Percentiles rank a stretch among this genome's conserved stretches.
phyloP scores from a whole-genome alignment of 2,113 vertebrate species.

The Seriola aureovittata region DNA sequence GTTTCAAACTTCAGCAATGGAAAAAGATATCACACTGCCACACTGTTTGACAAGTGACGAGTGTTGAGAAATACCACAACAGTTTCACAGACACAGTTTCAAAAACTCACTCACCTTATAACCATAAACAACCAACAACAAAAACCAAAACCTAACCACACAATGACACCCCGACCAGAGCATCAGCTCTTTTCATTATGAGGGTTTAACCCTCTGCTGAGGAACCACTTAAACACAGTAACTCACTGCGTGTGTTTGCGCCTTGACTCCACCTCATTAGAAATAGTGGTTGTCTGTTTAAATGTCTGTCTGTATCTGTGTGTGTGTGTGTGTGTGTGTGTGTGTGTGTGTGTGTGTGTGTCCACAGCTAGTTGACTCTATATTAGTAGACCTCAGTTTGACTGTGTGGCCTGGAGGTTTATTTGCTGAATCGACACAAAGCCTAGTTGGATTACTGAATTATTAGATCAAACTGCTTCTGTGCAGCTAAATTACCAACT shows the following conservation, averaged over 20 bases:
- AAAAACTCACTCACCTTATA: too few species aligned
- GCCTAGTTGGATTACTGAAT: slow-evolving; percentile 28
- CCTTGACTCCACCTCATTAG: slow-evolving; percentile 1
- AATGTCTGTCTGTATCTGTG: slow-evolving; percentile 1
- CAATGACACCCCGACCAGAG: too few species aligned
- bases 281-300: not conserved
- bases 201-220: not conserved
- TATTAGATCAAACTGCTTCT: slow-evolving; percentile 34
- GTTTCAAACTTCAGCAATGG: too few species aligned
- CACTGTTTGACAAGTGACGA: too few species aligned
- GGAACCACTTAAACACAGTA: slow-evolving; percentile 5
- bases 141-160: too few species aligned
- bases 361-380: slow-evolving; percentile 12
- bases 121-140: too few species aligned
- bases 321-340: slow-evolving; percentile 18
- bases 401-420: not conserved
- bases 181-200: too few species aligned
- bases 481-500: not conserved
- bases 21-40: too few species aligned
- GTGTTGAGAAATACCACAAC: too few species aligned
- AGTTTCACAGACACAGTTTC: too few species aligned
- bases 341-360: slow-evolving; percentile 3
- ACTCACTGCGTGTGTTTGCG: not conserved
- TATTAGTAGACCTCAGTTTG: slow-evolving; percentile 15
- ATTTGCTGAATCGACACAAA: slow-evolving; percentile 31